These are phyloP conservation scores for Pangasius sanitwongsei DNA, from an alignment of 2,797 vertebrate genomes.

Conservation along the genomic window DNA sequence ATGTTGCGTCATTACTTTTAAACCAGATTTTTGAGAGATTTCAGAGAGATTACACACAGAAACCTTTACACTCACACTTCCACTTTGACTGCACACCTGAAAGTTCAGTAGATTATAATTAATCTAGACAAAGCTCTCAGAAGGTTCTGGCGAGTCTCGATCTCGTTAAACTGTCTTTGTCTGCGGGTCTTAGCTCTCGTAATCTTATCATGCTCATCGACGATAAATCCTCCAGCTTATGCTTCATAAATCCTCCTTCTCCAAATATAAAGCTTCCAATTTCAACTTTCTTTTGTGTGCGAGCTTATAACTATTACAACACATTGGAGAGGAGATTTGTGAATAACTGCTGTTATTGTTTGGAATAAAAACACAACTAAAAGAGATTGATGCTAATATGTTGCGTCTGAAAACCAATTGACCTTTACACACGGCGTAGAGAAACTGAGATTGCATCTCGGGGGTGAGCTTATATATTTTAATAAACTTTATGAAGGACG, in stretches of 20 bases:
- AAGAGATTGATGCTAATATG: not conserved
- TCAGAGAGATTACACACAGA: not conserved
- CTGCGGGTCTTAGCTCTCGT: slow-evolving; percentile 53
- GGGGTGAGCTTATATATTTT: not conserved
- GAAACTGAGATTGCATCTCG: not conserved
- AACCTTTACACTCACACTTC: not conserved
- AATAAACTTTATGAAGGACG: not conserved
- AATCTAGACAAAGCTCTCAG: slow-evolving; percentile 61
- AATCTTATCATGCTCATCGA: slow-evolving; percentile 57
- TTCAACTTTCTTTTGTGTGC: slow-evolving; percentile 12
- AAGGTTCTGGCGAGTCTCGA: slow-evolving; percentile 54
- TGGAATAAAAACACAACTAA: not conserved
- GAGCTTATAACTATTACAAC: not conserved
- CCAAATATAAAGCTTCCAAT: not conserved
- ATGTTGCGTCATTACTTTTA: not conserved
- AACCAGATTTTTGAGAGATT: not conserved
- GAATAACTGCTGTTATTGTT: slow-evolving; percentile 11
- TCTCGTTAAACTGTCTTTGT: slow-evolving; percentile 51
- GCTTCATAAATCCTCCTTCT: slow-evolving; percentile 25
- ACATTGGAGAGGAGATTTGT: not conserved
- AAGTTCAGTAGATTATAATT: slow-evolving; percentile 69
- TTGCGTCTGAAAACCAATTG: slow-evolving; percentile 1
- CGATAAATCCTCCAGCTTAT: slow-evolving; percentile 16
- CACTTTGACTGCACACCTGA: slow-evolving; percentile 22
- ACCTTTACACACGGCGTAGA: not conserved